These are phyloP conservation scores for Sesia apiformis DNA, from an alignment of 2,888 invertebrate species.

Conservation along the genomic window DNA sequence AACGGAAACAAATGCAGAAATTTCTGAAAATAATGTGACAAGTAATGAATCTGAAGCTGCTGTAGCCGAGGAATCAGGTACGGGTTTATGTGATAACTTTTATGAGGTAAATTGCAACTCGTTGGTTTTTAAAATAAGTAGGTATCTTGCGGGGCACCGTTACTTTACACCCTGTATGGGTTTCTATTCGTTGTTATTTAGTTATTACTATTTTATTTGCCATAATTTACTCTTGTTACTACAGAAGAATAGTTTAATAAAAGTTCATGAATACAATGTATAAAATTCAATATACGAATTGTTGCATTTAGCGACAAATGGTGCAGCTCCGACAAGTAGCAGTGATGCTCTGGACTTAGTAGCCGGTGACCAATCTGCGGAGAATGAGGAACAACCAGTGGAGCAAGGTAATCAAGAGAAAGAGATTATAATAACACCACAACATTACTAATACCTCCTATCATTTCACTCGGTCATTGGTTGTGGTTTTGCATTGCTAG, in stretches of 20 bases:
- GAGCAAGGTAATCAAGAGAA: constrained; percentile 55
- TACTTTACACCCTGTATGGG: too few relatives aligned
- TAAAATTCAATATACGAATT: background rate
- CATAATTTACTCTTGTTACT: too few relatives aligned
- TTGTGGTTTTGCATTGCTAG: too few relatives aligned
- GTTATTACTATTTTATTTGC: background rate
- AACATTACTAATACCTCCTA: too few relatives aligned
- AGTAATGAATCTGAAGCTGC: constrained; percentile 42
- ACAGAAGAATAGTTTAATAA: background rate
- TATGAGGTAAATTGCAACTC: too few relatives aligned
- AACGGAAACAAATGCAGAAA: constrained; percentile 41
- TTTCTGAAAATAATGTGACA: constrained; percentile 48
- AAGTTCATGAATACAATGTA: constrained; percentile 1
- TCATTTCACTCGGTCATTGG: too few relatives aligned
- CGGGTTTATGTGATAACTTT: too few relatives aligned
- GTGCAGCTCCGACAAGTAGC: constrained; percentile 56
- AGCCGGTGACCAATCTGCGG: constrained; percentile 30
- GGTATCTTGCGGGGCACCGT: too few relatives aligned
- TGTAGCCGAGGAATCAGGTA: constrained; percentile 40
- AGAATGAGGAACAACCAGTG: constrained; percentile 34
- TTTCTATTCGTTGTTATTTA: background rate
- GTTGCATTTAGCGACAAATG: constrained; percentile 41
- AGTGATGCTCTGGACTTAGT: constrained; percentile 54
- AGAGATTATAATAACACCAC: background rate
- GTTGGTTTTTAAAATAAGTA: too few relatives aligned